Percentiles rank a stretch among this genome's conserved stretches.
These are phyloP conservation scores for Pseudochirops corinnae DNA, from an alignment of 2,797 vertebrate genomes.

Conservation along the genomic window DNA sequence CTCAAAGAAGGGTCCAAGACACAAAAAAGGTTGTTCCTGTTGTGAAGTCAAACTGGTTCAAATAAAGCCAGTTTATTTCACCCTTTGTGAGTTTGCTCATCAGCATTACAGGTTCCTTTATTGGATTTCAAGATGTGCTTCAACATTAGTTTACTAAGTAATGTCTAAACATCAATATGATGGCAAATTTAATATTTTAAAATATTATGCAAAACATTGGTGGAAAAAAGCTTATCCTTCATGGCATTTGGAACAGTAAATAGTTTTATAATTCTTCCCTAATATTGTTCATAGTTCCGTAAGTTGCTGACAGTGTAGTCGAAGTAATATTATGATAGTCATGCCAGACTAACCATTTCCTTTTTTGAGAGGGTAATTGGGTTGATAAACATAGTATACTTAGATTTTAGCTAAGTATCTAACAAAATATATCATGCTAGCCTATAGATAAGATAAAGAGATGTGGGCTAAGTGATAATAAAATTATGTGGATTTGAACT, in stretches of 20 bases:
- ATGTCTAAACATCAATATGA: neutral
- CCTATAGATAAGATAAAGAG: neutral
- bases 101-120: neutral
- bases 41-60: neutral
- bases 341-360: neutral
- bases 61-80: neutral
- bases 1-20: neutral
- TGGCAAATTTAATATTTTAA: neutral
- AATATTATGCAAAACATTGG: neutral
- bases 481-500: neutral
- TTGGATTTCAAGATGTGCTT: neutral
- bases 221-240: neutral
- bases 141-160: neutral
- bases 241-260: neutral
- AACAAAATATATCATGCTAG: neutral
- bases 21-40: neutral
- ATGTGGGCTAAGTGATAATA: neutral
- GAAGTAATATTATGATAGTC: neutral
- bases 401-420: neutral
- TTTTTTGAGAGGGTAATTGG: neutral
- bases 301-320: neutral
- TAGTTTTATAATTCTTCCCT: neutral
- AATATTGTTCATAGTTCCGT: neutral
- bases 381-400: neutral
- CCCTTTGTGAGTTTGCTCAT: neutral